Evolutionary conservation across 1,140 invertebrate species (phyloP).

Genomic region (Drosophila pectinifera): DNA sequence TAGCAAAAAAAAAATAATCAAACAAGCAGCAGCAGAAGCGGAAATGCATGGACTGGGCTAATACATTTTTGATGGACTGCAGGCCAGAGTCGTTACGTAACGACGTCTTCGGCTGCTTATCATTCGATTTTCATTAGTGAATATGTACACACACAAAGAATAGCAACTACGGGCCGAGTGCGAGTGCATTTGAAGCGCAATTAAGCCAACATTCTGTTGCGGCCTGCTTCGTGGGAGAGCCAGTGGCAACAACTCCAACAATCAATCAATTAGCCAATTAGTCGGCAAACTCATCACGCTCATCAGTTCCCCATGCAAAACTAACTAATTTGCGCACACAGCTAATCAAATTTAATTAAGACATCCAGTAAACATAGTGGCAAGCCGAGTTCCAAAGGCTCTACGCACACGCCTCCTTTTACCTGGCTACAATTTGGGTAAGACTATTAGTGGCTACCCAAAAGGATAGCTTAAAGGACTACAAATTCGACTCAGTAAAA

Average conservation of each 20-base stretch:
- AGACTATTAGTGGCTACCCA: neutral
- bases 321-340: constrained; percentile 77
- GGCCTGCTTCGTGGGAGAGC: constrained; percentile 4
- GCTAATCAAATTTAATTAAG: constrained; percentile 84
- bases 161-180: constrained; percentile 10
- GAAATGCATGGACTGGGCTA: constrained; percentile 7
- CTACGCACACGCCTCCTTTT: constrained; percentile 51
- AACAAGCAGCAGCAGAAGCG: constrained; percentile 7
- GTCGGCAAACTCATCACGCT: constrained; percentile 62
- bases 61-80: constrained; percentile 64
- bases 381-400: constrained; percentile 22
- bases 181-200: constrained; percentile 52
- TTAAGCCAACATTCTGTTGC: constrained; percentile 53
- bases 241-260: constrained; percentile 46
- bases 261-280: constrained; percentile 83
- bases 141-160: constrained; percentile 48
- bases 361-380: constrained; percentile 63
- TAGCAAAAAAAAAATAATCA: constrained; percentile 8
- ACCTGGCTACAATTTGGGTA: constrained; percentile 6
- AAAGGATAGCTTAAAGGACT: no score
- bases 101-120: neutral
- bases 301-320: constrained; percentile 70
- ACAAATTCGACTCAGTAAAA: no score
- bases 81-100: neutral
- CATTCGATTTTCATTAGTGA: constrained; percentile 47